Evolutionary conservation across 2,888 invertebrate genomes (phyloP), one percentile per base, ranked within the genome.

Genomic region (Ochlodes sylvanus): DNA sequence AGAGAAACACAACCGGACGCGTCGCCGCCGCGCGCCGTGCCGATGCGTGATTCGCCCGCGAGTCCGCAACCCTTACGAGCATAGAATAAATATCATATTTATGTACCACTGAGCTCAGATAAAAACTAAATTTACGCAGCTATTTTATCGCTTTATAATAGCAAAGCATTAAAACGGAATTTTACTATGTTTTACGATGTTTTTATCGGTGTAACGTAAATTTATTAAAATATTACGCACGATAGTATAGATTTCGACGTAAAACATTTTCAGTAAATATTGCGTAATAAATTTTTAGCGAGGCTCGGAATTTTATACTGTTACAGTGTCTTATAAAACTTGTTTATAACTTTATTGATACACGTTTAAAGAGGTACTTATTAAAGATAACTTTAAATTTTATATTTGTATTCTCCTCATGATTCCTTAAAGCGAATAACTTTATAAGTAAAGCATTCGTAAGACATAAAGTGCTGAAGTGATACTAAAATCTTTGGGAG

Each of bases 1-100:
- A 77, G 67, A 76, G 84, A 82, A 83, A 71, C 71, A 74, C 72
- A 76, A 75, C 82, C 83, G 83, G 82, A 82, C 72, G 73, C 73
- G 71, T 34, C 69, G 56, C 55, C 27, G 27, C 27, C 27, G 27
- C 60, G 67, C 27, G 27, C 27, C 27, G 27, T 54, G 67, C 60
- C 66, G 60, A 42, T 69, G 66, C 73, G 63, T 71, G 72, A 72
- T 70, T 72, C 72, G 71, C 69, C 63, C 67, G 67, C 27, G 27
- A 27, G 5, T 5, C n/a, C n/a, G n/a, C 69, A 68, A 69, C 71
- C 70, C 70, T 72, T 72, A 70, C 70, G 68, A 62, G 52, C 58
- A 65, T 58, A 66, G 70, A 69, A 68, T 73, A 70, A 63, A 73
- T 70, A 70, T 65, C 21, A 63, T 63, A 56, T 60, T 56, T 65